These are phyloP conservation scores for Zaprionus nigranus DNA, from an alignment of 1,140 invertebrate species.

Conservation along the genomic window DNA sequence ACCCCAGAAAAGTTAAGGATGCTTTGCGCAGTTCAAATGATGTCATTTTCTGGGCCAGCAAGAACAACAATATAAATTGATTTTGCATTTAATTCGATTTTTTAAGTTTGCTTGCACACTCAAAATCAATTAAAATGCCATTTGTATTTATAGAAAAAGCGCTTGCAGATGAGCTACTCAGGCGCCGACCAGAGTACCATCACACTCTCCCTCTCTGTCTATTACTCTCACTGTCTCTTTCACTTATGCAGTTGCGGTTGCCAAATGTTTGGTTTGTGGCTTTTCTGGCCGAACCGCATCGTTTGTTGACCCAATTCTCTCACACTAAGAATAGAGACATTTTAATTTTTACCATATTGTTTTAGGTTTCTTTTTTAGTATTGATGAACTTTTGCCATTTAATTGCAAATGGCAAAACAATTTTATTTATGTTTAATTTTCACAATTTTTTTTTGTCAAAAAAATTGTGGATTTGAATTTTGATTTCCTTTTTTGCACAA, in stretches of 20 bases:
- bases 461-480: not conserved
- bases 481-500: not conserved
- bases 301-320: conserved; percentile 73
- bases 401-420: not conserved
- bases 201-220: conserved; percentile 5
- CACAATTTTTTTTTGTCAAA: no score
- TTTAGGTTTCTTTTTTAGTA: not conserved
- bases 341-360: conserved; percentile 36
- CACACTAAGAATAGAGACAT: conserved; percentile 65
- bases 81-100: conserved; percentile 65
- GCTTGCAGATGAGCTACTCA: not conserved
- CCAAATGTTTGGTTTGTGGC: conserved; percentile 63
- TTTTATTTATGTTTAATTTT: not conserved
- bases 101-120: conserved; percentile 38
- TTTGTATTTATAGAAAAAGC: conserved; percentile 56
- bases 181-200: conserved; percentile 25
- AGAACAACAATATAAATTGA: conserved; percentile 43
- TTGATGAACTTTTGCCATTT: conserved; percentile 8
- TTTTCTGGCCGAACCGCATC: conserved; percentile 53
- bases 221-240: not conserved
- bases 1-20: conserved; percentile 3
- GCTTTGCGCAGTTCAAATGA: conserved; percentile 40
- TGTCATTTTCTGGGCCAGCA: conserved; percentile 49
- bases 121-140: conserved; percentile 70
- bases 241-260: conserved; percentile 30